Evolutionary conservation across 2,113 vertebrate genomes (phyloP).

Genomic region (Misgurnus anguillicaudatus): DNA sequence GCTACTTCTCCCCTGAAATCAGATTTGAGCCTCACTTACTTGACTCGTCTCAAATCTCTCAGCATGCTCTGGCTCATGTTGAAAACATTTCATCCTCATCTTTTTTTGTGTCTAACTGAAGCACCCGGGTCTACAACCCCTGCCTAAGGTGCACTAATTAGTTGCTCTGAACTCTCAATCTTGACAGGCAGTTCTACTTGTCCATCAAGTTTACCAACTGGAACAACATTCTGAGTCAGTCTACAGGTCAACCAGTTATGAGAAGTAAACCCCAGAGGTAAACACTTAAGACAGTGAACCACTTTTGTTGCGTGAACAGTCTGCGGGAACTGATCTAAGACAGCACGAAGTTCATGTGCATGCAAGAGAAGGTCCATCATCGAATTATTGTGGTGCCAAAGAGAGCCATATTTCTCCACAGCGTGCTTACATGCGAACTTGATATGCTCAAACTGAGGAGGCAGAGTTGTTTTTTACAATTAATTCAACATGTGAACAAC

Average conservation of each 20-base stretch:
- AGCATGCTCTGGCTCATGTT: no score
- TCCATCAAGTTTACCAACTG: neutral
- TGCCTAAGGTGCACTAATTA: no score
- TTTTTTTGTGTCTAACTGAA: no score
- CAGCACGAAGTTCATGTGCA: slow-evolving; percentile 21
- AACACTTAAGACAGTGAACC: neutral
- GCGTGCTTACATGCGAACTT: slow-evolving; percentile 15
- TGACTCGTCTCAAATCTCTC: no score
- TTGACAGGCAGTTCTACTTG: no score
- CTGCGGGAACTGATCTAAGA: neutral
- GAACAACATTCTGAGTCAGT: neutral
- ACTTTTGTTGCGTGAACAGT: neutral
- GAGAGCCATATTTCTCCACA: slow-evolving; percentile 15
- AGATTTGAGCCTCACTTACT: no score
- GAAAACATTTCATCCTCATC: no score
- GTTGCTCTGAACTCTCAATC: no score
- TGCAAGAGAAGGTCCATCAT: neutral
- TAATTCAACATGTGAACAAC: slow-evolving; percentile 18
- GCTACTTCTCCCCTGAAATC: no score
- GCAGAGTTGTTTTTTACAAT: slow-evolving; percentile 16
- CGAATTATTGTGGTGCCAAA: slow-evolving; percentile 1
- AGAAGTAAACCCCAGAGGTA: neutral
- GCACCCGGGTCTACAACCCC: no score
- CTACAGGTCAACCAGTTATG: neutral
- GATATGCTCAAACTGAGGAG: neutral